Conservation (phyloP, 1,140 invertebrate species). For the Sipha flava region DNA sequence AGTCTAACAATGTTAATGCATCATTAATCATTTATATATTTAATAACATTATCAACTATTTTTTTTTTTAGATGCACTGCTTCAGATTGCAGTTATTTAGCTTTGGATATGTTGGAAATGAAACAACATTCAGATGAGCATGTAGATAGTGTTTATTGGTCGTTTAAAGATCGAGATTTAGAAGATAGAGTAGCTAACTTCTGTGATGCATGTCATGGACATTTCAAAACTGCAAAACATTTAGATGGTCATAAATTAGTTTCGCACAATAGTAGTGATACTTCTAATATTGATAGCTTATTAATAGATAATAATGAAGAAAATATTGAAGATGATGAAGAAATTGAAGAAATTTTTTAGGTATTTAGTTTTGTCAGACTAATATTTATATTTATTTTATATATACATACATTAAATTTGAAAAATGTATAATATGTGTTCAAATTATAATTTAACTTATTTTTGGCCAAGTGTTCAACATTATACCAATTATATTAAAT, state of each 20-base stretch:
- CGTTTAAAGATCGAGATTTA: slow-evolving; percentile 3
- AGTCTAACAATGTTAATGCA: neutral
- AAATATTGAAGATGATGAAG: slow-evolving; percentile 21
- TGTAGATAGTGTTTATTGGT: slow-evolving; percentile 27
- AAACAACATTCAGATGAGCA: slow-evolving; percentile 29
- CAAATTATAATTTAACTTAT: neutral
- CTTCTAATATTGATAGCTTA: slow-evolving; percentile 13
- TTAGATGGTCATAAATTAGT: slow-evolving; percentile 26
- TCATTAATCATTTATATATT: neutral
- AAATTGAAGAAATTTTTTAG: slow-evolving; percentile 27
- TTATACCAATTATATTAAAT: neutral
- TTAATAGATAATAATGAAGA: neutral
- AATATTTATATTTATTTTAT: neutral
- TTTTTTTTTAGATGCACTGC: slow-evolving; percentile 15
- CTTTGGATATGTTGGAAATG: slow-evolving; percentile 20
- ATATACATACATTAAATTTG: neutral
- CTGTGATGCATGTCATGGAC: slow-evolving; percentile 7
- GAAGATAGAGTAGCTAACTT: slow-evolving; percentile 23
- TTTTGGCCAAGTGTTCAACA: neutral
- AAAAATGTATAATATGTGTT: neutral
- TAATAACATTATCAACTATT: too few relatives aligned
- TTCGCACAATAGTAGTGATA: slow-evolving; percentile 24
- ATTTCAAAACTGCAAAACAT: slow-evolving; percentile 23
- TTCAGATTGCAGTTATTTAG: slow-evolving; percentile 16
- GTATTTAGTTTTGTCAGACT: neutral